Base-by-base conservation (phyloP, 2,888 invertebrate genomes). In the Lottia gigantea region DNA sequence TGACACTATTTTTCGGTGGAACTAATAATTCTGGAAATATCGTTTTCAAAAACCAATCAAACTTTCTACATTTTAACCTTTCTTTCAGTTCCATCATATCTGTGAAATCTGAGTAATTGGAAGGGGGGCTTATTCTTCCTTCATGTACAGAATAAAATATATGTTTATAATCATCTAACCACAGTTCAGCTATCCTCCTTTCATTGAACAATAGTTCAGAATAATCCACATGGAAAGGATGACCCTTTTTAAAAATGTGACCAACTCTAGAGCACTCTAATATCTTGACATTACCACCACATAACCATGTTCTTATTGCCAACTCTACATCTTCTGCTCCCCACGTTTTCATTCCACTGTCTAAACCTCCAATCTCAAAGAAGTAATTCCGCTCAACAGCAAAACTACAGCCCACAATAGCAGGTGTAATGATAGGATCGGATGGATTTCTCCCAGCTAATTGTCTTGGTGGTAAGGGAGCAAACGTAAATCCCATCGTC, bases 251-350 rank as follows among this genome's bases (percentile, higher is more conserved):
- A 15, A 62, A 62, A 46, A 69, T 55, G 46, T 69, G 69, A 3
- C 68, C 68, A 26, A 68, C 68, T 25, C 68, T 25, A 7, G 68
- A 68, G 45, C 68, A 68, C 19, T 68, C 69, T 14, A 69, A 63
- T 31, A 69, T 61, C 64, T 69, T 69, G 64, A 69, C 65, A 19
- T 69, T 71, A 23, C 72, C 72, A 40, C 72, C 72, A 64, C 72
- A 72, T 26, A 72, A 46, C 72, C 72, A 72, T n/a, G 68, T 68
- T 31, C 72, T 25, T 7, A 72, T 65, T 2, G 72, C 68, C 16
- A 72, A 62, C 61, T 72, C 72, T 15, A 72, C 72, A 63, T 72
- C 72, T 31, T 72, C 72, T n/a, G 62, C 72, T 1, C 68, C 68
- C 68, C 72, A 72, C 1, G 72, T 72, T 46, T 64, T 67, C 71